Percentiles rank a stretch among this genome's conserved stretches.
Conservation (phyloP, 2,888 invertebrate species). For the Entomobrya multifasciata region DNA sequence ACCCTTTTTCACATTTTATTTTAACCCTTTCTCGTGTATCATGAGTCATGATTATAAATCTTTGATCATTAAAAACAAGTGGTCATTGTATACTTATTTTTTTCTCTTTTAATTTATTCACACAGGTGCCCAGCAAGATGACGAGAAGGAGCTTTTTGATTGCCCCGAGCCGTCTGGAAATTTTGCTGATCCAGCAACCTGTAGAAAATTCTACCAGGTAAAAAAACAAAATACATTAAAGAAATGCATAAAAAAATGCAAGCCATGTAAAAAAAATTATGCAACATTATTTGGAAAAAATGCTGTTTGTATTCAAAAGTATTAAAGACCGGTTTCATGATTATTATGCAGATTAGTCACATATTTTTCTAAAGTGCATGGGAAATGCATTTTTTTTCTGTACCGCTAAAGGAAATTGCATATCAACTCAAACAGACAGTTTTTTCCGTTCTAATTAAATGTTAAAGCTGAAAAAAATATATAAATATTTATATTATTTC, state of each 20-base stretch:
- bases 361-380: background rate
- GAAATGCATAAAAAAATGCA: no score
- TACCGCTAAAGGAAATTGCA: slow-evolving; percentile 32
- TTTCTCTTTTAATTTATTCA: background rate
- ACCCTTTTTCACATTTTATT: background rate
- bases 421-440: no score
- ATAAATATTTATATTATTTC: no score
- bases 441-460: no score
- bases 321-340: background rate
- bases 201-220: slow-evolving; percentile 95
- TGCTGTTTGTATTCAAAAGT: no score
- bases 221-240: no score
- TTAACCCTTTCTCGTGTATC: no score
- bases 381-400: background rate
- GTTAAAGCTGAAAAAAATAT: no score
- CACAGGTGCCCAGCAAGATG: slow-evolving; percentile 80
- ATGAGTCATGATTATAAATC: no score
- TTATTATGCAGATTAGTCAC: background rate
- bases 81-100: background rate
- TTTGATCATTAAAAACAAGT: no score
- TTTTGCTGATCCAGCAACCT: slow-evolving; percentile 93
- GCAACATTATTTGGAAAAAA: no score
- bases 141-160: slow-evolving; percentile 86
- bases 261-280: no score
- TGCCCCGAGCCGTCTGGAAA: slow-evolving; percentile 93